Base-by-base conservation (phyloP, 2,888 invertebrate genomes). In the Cantharis rufa region DNA sequence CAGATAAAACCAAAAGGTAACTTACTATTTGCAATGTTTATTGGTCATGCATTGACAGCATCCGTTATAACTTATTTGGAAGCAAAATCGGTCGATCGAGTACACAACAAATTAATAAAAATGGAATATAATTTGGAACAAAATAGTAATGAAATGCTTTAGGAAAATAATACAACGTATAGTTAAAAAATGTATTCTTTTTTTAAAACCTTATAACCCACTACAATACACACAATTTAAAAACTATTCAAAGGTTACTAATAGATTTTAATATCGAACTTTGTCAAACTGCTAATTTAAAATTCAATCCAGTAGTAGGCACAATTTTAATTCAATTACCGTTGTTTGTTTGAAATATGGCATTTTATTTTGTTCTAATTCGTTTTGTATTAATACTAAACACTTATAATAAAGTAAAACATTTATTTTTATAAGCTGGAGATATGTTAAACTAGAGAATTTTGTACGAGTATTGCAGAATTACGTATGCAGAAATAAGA, bases 1-100 rank as follows among this genome's bases (percentile, higher is more conserved):
- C 83, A 92, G 1, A 90, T 91, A 0, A 90, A 87, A 80, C 91
- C 92, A 0, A 89, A 92, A 24, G 84, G 87, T 3, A 90, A 89
- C 1, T 87, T 88, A 0, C 80, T 93, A 11, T 88, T 89, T 1
- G 86, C 87, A 0, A 84, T 92, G 62, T 83, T 91, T 7, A 81
- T 89, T 0, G 84, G 88, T 0, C 92, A 95, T 75, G 85, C 91
- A 0, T 9, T 92, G 0, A 79, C 90, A 0, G 91, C 92, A 0
- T 89, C 92, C 62, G 84, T 89, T 28, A 81, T 94, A 0, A 93
- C 94, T 0, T 91, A 93, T 81, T 90, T 89, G 77, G 92, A 94
- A 88, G 89, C 90, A 79, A 89, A 88, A 80, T 91, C 90, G 78
- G 86, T 90, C 70, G 82, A 88, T 11, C 85, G 84, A n/a, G 80